Conservation (phyloP, 2,797 vertebrate genomes). For the Sebastes taczanowskii region DNA sequence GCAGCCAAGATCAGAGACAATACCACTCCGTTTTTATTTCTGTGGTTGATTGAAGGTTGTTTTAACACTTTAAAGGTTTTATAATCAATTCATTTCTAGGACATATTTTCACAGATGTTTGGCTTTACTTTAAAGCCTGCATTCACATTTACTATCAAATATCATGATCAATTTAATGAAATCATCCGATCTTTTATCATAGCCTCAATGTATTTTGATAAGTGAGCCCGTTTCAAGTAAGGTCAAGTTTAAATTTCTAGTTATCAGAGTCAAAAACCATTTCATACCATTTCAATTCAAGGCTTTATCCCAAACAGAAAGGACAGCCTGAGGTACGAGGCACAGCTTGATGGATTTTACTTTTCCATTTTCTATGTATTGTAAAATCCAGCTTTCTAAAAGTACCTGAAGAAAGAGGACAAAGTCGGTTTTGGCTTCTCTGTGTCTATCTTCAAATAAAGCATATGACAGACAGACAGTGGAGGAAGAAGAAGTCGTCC, state of each 20-base stretch:
- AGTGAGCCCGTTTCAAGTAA: neutral
- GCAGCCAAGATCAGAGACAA: neutral
- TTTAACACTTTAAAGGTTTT: neutral
- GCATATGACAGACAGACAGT: neutral
- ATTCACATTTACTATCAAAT: neutral
- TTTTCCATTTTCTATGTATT: neutral
- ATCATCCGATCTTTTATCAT: neutral
- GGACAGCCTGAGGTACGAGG: neutral
- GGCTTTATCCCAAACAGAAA: neutral
- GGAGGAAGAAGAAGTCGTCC: neutral
- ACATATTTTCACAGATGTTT: neutral
- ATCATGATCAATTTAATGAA: neutral
- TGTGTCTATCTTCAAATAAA: slow-evolving; percentile 5
- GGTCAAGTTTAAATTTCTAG: neutral
- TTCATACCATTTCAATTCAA: neutral
- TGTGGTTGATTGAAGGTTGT: neutral
- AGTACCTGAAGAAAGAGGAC: neutral
- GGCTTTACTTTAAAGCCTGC: neutral
- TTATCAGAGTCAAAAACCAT: neutral
- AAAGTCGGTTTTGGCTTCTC: neutral
- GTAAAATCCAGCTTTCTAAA: slow-evolving; percentile 3
- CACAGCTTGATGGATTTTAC: slow-evolving; percentile 10
- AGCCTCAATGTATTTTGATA: neutral
- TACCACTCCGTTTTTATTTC: neutral
- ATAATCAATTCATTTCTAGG: neutral